Base-by-base conservation (phyloP, 2,888 invertebrate species). In the Tipula confusa region DNA sequence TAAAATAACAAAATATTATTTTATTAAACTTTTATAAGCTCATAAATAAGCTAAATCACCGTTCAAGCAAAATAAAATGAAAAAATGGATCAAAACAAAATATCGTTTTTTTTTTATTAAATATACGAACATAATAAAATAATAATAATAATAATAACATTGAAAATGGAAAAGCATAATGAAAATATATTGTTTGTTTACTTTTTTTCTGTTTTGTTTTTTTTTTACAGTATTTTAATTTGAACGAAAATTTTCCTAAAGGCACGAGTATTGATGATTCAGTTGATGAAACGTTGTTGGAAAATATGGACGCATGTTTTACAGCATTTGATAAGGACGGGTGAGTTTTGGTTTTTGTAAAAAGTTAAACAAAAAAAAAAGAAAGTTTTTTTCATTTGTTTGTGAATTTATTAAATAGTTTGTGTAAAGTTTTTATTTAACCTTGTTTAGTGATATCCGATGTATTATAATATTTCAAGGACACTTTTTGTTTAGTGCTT, bases 261-360 rank as follows among this genome's bases (percentile, higher is more conserved):
- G 31, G 15, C 80, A 24, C 24, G 9, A 80, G n/a, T 80, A 80
- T 80, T 80, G 15, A 80, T 80, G 89, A 88, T 84, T 87, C 88
- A 88, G 88, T 90, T 88, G 91, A 91, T 87, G 91, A 92, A 89
- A 90, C 89, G 87, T 91, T 91, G 90, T 91, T 91, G 88, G 89
- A 90, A 89, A 92, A 93, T 89, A 96, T 97, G 96, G 96, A 97
- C 91, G 96, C 96, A 88, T 97, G 97, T 90, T 96, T 96, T 89
- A 93, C 94, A 87, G 95, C 96, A 86, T 97, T 97, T 90, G 96
- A 97, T 90, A 96, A 95, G 89, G 95, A 97, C 90, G 93, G 95
- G 94, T 95, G 91, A 92, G 93, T 92, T 85, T 84, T 80, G 29
- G 64, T 43, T 43, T 15, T n/a, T 15, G 33, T 33, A n/a, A n/a